Percentiles rank a stretch among this genome's conserved stretches.
Evolutionary conservation across 2,888 invertebrate genomes (phyloP).

Genomic region (Protophormia terraenovae): DNA sequence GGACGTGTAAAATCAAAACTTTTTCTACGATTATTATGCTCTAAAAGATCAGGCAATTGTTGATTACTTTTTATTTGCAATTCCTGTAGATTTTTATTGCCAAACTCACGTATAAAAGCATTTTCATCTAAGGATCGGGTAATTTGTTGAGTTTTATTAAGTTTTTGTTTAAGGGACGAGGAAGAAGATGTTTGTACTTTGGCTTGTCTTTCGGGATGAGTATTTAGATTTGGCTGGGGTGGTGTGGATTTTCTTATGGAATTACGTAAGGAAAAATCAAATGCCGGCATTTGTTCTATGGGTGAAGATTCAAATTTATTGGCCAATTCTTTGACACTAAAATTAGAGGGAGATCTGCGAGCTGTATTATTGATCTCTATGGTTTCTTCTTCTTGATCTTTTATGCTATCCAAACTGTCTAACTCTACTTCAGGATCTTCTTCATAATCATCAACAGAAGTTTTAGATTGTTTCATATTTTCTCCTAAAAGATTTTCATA

Average conservation of each 20-base stretch:
- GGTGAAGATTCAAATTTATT: conserved; percentile 85
- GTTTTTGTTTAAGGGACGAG: conserved; percentile 77
- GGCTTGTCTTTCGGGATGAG: conserved; percentile 53
- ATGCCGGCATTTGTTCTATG: conserved; percentile 83
- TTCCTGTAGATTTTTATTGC: conserved; percentile 79
- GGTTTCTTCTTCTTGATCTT: conserved; percentile 68
- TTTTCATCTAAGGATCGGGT: conserved; percentile 88
- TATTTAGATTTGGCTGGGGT: conserved; percentile 51
- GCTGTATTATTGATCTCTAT: conserved; percentile 68
- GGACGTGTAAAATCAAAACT: conserved; percentile 84
- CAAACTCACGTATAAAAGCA: conserved; percentile 87
- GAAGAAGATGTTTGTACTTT: conserved; percentile 28
- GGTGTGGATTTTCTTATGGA: conserved; percentile 67
- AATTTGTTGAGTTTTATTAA: conserved; percentile 84
- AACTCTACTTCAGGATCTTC: conserved; percentile 70
- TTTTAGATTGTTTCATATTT: conserved; percentile 74
- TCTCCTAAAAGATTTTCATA: conserved; percentile 80
- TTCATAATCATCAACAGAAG: conserved; percentile 40
- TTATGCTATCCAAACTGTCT: conserved; percentile 76
- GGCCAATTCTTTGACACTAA: conserved; percentile 85
- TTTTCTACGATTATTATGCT: conserved; percentile 82
- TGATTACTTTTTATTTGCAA: conserved; percentile 75
- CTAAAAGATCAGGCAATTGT: conserved; percentile 74
- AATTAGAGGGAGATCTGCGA: conserved; percentile 80
- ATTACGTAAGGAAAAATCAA: conserved; percentile 81